A percentile compares a stretch with the other conserved stretches of the same genome.
These are phyloP conservation scores for Eriosoma lanigerum DNA, from an alignment of 1,140 invertebrate genomes.

Conservation along the genomic window DNA sequence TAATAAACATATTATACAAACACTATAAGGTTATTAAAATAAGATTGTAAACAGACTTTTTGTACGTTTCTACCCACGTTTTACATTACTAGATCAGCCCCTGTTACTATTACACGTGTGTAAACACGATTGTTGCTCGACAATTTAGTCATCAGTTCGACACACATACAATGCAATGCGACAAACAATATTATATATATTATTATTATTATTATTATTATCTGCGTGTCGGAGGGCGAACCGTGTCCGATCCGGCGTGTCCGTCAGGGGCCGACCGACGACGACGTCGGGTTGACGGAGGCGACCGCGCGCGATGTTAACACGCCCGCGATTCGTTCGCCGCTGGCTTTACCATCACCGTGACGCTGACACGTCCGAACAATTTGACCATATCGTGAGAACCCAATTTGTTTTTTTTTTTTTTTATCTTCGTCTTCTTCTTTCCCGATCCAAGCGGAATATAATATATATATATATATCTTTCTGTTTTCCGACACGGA, in stretches of 20 bases:
- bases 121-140: background rate
- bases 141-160: conserved; percentile 22
- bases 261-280: background rate
- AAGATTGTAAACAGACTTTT: too few species aligned
- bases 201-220: too few species aligned
- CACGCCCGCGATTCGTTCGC: conserved; percentile 21
- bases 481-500: conserved; percentile 36
- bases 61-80: too few species aligned
- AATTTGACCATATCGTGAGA: conserved; percentile 47
- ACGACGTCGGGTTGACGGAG: too few species aligned
- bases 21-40: too few species aligned
- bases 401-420: conserved; percentile 31
- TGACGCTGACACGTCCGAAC: conserved; percentile 49
- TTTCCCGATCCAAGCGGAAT: conserved; percentile 4
- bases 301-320: background rate
- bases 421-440: background rate
- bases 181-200: background rate
- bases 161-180: background rate
- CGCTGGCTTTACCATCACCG: conserved; percentile 28
- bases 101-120: conserved; percentile 23
- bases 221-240: background rate
- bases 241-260: conserved; percentile 45
- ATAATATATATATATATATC: background rate
- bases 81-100: too few species aligned
- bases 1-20: too few species aligned